Evolutionary conservation across 1,140 invertebrate species (phyloP), one percentile per base, ranked within the genome.

Genomic region (Melanaphis sacchari): DNA sequence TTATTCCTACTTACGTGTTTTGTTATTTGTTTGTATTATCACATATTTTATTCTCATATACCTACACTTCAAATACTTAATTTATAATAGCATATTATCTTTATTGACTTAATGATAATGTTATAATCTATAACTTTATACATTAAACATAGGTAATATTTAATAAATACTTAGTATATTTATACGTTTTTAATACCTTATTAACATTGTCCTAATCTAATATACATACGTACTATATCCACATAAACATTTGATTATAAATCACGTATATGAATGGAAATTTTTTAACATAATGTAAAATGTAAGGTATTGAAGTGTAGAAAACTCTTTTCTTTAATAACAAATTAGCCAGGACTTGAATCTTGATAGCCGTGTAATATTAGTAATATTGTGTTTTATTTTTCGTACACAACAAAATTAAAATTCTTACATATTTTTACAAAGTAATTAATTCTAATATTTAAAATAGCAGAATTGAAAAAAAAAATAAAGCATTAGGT

Each of bases 31-130:
- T 66, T 66, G 11, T 66, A 18, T 11, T 76, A 76, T 18, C n/a
- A 76, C 31, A 76, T 76, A 76, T 76, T 76, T 76, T 76, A 76
- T 76, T n/a, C 59, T 76, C n/a, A n/a, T 76, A 76, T n/a, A n/a
- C n/a, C n/a, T n/a, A 6, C 59, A 18, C 59, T 76, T 18, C 59
- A 76, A n/a, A 76, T 76, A 76, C 31, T 36, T 76, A n/a, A 66
- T 66, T n/a, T n/a, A n/a, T 66, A 66, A 76, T 76, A n/a, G 0
- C 2, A 18, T 76, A 76, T 76, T 76, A 76, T 76, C 59, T 76
- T 76, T n/a, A 76, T 76, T 31, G 31, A 66, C 59, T 11, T 66
- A 66, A 66, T 66, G 15, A n/a, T 59, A 59, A 52, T 22, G 52
- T 59, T 59, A 31, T 66, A 31, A 15, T 66, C 31, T n/a, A 31